A percentile compares a stretch with the other conserved stretches of the same genome.
phyloP scores from a whole-genome alignment of 2,113 vertebrate species.

The Cyprinodon brontotheroides region DNA sequence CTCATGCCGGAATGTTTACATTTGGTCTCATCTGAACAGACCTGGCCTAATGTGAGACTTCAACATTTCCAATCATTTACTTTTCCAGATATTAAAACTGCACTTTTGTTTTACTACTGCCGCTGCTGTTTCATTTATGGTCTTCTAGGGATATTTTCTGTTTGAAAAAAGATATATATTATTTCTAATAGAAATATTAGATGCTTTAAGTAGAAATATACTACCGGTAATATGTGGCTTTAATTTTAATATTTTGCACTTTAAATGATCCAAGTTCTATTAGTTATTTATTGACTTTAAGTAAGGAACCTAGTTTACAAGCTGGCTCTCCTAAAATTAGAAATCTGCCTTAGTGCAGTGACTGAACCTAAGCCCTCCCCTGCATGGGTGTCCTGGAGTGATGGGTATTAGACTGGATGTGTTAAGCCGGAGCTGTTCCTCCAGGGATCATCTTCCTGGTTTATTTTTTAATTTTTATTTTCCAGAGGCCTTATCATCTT shows the following conservation, averaged over 20 bases:
- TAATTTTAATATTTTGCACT: not conserved
- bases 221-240: not conserved
- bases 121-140: no score
- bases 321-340: not conserved
- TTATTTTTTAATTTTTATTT: slow-evolving; percentile 6
- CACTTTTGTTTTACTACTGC: no score
- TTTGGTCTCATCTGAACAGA: no score
- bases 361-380: slow-evolving; percentile 27
- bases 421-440: slow-evolving; percentile 41
- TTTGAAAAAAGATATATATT: no score
- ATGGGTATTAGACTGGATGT: slow-evolving; percentile 30
- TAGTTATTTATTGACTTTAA: not conserved
- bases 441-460: slow-evolving; percentile 22
- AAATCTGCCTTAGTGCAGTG: slow-evolving; percentile 22
- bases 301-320: not conserved
- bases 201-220: not conserved
- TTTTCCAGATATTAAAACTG: no score
- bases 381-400: slow-evolving; percentile 28
- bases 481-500: slow-evolving; percentile 17
- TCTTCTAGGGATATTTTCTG: no score
- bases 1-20: no score
- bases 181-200: no score
- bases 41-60: no score
- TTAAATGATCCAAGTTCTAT: not conserved
- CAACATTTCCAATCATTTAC: no score